Conservation (phyloP, 2,797 vertebrate species). For the Vespertilio murinus region DNA sequence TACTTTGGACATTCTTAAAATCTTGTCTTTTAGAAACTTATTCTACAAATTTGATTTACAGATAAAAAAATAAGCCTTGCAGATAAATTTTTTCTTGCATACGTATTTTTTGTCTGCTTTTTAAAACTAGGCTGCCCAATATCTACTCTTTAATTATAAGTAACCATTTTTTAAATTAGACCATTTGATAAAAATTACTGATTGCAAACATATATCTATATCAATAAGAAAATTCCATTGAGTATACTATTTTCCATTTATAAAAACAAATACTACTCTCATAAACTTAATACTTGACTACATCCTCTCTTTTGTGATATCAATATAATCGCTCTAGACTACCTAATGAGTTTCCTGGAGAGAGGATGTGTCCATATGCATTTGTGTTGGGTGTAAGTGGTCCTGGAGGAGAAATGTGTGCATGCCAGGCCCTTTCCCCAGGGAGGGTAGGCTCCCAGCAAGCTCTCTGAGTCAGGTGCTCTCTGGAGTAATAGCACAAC, state of each 20-base stretch:
- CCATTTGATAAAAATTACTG: constrained; percentile 3
- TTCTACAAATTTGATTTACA: constrained; percentile 44
- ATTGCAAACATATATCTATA: not conserved
- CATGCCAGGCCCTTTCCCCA: not conserved
- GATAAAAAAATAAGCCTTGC: not conserved
- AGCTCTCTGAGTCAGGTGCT: not conserved
- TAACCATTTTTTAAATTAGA: not conserved
- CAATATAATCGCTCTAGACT: not conserved
- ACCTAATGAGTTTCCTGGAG: not conserved
- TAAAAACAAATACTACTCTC: not conserved
- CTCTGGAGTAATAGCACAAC: not conserved
- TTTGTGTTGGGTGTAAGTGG: not conserved
- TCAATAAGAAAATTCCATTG: not conserved
- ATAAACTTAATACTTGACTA: not conserved
- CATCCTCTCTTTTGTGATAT: not conserved
- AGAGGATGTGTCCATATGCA: not conserved
- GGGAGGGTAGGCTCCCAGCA: not conserved
- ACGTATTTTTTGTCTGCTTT: constrained; percentile 29
- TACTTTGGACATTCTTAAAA: constrained; percentile 43
- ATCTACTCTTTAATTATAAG: constrained; percentile 25
- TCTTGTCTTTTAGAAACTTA: constrained; percentile 61
- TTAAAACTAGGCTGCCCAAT: not conserved
- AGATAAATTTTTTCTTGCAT: not conserved
- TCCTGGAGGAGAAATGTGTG: not conserved
- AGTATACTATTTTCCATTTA: not conserved